These are phyloP conservation scores for Drosophila monieri DNA, from an alignment of 2,888 invertebrate genomes.

Conservation along the genomic window DNA sequence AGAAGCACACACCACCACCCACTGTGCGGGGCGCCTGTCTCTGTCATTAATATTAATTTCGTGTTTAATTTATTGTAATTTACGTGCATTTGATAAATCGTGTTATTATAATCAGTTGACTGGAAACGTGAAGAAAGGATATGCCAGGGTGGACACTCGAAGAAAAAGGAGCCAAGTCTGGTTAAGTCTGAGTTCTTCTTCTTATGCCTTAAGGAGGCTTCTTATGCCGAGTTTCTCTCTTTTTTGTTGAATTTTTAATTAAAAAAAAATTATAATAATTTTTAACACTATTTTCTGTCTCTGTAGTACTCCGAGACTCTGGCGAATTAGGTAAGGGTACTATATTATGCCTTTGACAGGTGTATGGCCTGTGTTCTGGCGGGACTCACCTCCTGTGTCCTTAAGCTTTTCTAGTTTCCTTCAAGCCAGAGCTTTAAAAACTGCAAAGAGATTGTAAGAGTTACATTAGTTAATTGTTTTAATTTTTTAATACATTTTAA, in stretches of 20 bases:
- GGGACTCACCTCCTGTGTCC: conserved; percentile 28
- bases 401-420: conserved; percentile 7
- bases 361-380: conserved; percentile 1
- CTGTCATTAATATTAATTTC: conserved; percentile 77
- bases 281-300: background rate
- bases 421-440: conserved; percentile 14
- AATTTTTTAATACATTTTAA: no score
- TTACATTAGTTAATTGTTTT: no score
- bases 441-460: conserved; percentile 27
- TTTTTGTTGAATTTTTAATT: no score
- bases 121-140: conserved; percentile 44
- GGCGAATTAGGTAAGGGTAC: background rate
- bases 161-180: no score
- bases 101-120: conserved; percentile 73
- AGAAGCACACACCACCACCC: conserved; percentile 8
- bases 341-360: conserved; percentile 32
- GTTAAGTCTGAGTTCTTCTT: no score
- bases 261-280: no score
- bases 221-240: background rate
- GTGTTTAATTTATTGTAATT: conserved; percentile 79
- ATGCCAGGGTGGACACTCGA: conserved; percentile 17
- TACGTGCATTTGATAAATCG: conserved; percentile 79
- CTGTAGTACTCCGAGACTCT: background rate
- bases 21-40: conserved; percentile 49
- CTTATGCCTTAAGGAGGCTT: no score